phyloP scores from a whole-genome alignment of 2,113 vertebrate species.

The Peromyscus polionotus region DNA sequence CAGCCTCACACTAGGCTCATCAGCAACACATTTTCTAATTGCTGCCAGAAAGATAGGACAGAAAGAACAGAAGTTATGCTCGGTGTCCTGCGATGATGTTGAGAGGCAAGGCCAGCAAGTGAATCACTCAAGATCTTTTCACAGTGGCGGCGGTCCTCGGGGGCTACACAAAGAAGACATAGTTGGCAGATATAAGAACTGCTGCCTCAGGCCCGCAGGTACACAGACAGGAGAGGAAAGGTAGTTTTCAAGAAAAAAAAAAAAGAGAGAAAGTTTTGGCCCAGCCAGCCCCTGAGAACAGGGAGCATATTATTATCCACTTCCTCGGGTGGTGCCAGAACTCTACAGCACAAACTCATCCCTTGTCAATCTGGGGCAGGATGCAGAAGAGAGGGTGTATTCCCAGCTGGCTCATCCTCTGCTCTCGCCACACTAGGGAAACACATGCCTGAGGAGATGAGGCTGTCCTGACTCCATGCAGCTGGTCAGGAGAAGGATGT shows the following conservation, averaged over 20 bases:
- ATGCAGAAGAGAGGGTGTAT: not conserved
- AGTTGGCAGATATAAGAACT: not conserved
- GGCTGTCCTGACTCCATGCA: not conserved
- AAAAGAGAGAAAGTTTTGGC: not conserved
- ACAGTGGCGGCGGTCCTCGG: not conserved
- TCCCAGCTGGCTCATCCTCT: not conserved
- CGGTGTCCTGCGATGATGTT: not conserved
- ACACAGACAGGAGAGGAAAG: not conserved
- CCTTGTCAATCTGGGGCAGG: not conserved
- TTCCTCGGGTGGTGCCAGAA: not conserved
- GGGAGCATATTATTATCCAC: not conserved
- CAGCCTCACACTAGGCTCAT: not conserved
- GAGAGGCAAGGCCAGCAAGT: not conserved
- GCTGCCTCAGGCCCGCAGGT: not conserved
- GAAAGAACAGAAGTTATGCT: not conserved
- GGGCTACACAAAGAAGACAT: not conserved
- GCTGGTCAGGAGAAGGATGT: not conserved
- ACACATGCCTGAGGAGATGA: not conserved
- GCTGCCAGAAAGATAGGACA: not conserved
- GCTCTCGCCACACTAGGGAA: not conserved
- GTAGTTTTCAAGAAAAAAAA: constrained; percentile 10
- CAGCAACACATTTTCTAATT: constrained; percentile 5
- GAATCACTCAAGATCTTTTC: not conserved
- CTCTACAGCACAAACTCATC: not conserved
- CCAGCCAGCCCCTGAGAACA: not conserved